Percentiles rank a stretch among this genome's conserved stretches.
Evolutionary conservation across 2,113 vertebrate genomes (phyloP).

Genomic region (Hydrolagus affinis): DNA sequence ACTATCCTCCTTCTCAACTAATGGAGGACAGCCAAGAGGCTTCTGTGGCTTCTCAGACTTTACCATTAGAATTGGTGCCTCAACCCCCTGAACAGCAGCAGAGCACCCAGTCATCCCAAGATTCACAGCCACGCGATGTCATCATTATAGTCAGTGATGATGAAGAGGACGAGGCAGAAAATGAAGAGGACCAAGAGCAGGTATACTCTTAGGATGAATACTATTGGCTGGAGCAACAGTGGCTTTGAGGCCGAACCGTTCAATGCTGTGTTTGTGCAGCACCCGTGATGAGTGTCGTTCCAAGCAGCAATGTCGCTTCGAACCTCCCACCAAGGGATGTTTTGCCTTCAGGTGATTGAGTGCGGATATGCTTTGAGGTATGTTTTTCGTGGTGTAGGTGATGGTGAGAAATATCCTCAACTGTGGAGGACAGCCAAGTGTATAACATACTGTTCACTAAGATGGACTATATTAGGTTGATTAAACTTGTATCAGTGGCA

Average conservation of each 20-base stretch:
- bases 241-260: not conserved
- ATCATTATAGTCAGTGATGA: slow-evolving; percentile 91
- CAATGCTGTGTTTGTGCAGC: not conserved
- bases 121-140: slow-evolving; percentile 70
- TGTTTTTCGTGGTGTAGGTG: too few relatives aligned
- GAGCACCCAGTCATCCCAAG: slow-evolving; percentile 58
- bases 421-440: too few relatives aligned
- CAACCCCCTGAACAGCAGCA: slow-evolving; percentile 59
- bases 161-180: slow-evolving; percentile 81
- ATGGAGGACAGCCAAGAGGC: slow-evolving; percentile 71
- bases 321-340: too few relatives aligned
- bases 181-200: slow-evolving; percentile 71
- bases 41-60: slow-evolving; percentile 64
- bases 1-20: slow-evolving; percentile 51
- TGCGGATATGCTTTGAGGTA: too few relatives aligned
- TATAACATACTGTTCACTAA: too few relatives aligned
- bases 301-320: not conserved
- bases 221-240: not conserved
- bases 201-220: slow-evolving; percentile 37
- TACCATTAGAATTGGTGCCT: slow-evolving; percentile 63
- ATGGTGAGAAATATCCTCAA: too few relatives aligned
- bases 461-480: too few relatives aligned
- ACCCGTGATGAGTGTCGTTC: not conserved
- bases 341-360: too few relatives aligned
- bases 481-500: too few relatives aligned